phyloP scores from a whole-genome alignment of 2,797 vertebrate species.

The Intellagama lesueurii region DNA sequence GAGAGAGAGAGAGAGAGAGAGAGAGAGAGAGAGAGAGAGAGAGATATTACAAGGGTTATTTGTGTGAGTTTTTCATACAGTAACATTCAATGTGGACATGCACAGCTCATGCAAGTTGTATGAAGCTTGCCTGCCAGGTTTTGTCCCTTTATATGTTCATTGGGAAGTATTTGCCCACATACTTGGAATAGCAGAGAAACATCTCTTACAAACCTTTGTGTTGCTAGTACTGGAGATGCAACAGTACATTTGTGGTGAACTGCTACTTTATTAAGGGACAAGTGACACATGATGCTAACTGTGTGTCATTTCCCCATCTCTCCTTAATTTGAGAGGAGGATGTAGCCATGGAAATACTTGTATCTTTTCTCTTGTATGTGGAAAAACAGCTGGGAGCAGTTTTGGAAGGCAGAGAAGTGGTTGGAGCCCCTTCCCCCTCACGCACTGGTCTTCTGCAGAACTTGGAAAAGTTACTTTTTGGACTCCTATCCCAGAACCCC shows the following conservation, averaged over 20 bases:
- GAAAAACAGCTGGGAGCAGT: not conserved
- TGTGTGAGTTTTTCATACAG: not conserved
- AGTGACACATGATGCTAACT: not conserved
- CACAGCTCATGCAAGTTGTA: no score
- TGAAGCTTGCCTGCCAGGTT: not conserved
- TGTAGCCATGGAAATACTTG: not conserved
- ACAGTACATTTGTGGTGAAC: not conserved
- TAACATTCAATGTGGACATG: not conserved
- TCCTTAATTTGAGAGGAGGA: not conserved
- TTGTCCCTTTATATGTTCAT: not conserved
- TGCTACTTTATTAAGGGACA: not conserved
- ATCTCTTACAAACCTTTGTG: not conserved
- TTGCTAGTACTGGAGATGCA: no score
- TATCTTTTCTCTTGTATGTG: not conserved
- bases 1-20: no score
- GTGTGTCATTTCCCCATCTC: not conserved
- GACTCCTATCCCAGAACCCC: no score
- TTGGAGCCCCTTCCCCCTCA: no score
- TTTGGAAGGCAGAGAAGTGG: no score
- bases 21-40: no score
- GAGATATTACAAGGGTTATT: not conserved
- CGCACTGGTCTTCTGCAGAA: no score
- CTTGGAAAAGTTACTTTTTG: no score
- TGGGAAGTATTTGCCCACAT: not conserved
- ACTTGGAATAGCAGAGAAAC: not conserved